Base-by-base conservation (phyloP, 2,797 vertebrate species). In the Eupleurogrammus muticus region DNA sequence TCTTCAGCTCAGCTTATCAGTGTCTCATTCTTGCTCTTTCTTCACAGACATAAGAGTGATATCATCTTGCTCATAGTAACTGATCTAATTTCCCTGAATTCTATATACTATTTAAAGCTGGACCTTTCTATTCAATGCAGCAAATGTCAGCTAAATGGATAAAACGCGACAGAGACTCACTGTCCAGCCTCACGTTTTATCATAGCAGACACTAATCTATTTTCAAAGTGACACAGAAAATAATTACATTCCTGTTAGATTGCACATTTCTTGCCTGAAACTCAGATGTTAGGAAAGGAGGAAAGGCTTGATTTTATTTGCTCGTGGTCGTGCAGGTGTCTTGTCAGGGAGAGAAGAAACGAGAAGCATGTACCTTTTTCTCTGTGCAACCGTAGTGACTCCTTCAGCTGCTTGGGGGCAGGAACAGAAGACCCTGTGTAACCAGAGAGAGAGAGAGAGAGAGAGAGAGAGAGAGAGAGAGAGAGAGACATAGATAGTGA, bases 391-490 rank as follows among this genome's bases (percentile, higher is more conserved):
- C 86, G 83, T 46, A 80, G 77, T 63, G 80, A 84, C 70, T 85
- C 81, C 81, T 73, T 85, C 87, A 88, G 90, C 89, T 90, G 90
- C 88, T 87, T 12, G n/a, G 77, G 83, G 87, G 66, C 73, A 81
- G 77, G 83, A 90, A 92, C 90, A 92, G 79, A 89, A 75, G 79
- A 90, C 76, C 66, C 80, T 87, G 83, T 92, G 88, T 92, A 73
- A 79, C 60, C 54, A 60, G 53, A 67, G 65, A 71, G 62, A 68
- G 66, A 55, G 34, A 48, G 47, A 40, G 38, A 61, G 55, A 67
- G 65, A 71, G 62, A 52, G 54, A 67, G 63, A 65, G 57, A 73
- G 47, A 58, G 55, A 52, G 49, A 54, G n/a, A n/a, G n/a, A n/a
- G n/a, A n/a, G n/a, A n/a, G n/a, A n/a, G n/a, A n/a, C n/a, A n/a